Conservation (phyloP, 1,140 invertebrate species). For the Dendroctonus valens region DNA sequence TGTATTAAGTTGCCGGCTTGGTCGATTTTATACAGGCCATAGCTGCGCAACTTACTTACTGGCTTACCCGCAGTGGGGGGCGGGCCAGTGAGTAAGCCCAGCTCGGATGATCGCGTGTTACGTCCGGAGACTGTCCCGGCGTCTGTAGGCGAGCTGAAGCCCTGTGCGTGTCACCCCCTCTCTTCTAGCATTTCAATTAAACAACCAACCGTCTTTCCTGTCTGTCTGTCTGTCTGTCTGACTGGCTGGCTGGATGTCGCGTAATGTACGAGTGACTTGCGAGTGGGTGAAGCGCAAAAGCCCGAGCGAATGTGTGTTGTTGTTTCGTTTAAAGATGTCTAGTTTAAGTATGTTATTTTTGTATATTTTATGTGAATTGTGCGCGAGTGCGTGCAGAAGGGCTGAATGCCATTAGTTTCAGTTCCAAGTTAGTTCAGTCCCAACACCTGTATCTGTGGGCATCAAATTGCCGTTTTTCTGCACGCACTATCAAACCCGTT, state of each 20-base stretch:
- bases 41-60: not conserved
- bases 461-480: not conserved
- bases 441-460: not conserved
- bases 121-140: not conserved
- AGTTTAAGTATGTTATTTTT: conserved; percentile 26
- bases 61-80: not conserved
- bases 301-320: conserved; percentile 42
- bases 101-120: not conserved
- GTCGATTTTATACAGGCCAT: not conserved
- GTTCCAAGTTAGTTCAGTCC: not conserved
- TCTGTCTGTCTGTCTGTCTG: not conserved
- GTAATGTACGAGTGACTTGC: conserved; percentile 15
- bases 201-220: not conserved
- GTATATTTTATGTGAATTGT: conserved; percentile 22
- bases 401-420: not conserved
- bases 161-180: not conserved
- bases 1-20: conserved; percentile 48
- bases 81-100: not conserved
- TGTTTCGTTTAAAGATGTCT: conserved; percentile 20
- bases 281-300: conserved; percentile 37
- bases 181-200: not conserved
- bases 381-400: not conserved
- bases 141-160: not conserved
- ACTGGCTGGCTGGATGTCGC: not conserved
- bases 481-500: not conserved